These are phyloP conservation scores for Pyrrhia umbra DNA, from an alignment of 2,888 invertebrate genomes.

Conservation along the genomic window DNA sequence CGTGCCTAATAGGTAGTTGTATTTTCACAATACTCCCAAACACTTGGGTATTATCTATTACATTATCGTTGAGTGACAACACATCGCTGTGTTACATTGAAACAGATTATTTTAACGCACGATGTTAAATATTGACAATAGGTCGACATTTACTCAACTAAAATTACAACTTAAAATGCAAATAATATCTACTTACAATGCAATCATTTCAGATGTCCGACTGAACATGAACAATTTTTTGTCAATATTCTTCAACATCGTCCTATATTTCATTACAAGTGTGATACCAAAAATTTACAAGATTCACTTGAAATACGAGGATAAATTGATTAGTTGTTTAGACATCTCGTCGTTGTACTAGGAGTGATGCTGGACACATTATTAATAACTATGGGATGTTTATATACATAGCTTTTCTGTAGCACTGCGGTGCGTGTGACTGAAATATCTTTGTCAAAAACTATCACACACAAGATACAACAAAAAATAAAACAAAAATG, in stretches of 20 bases:
- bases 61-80: slow-evolving; percentile 16
- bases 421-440: background rate
- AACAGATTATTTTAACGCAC: background rate
- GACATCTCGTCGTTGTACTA: slow-evolving; percentile 5
- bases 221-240: background rate
- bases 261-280: background rate
- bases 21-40: slow-evolving; percentile 13
- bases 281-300: background rate
- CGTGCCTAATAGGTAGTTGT: slow-evolving; percentile 43
- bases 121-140: slow-evolving; percentile 11
- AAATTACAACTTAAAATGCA: slow-evolving; percentile 10
- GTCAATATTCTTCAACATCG: slow-evolving; percentile 17
- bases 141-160: slow-evolving; percentile 1
- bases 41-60: slow-evolving; percentile 5
- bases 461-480: background rate
- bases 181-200: slow-evolving; percentile 25
- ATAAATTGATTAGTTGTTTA: background rate
- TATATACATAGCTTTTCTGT: background rate
- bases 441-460: background rate
- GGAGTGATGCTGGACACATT: background rate
- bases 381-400: slow-evolving; percentile 1
- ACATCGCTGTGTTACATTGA: slow-evolving; percentile 17
- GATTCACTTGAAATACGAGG: background rate
- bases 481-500: background rate
- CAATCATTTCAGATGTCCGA: background rate